A percentile compares a stretch with the other conserved stretches of the same genome.
These are phyloP conservation scores for Xenops minutus DNA, from an alignment of 2,797 vertebrate species.

Conservation along the genomic window DNA sequence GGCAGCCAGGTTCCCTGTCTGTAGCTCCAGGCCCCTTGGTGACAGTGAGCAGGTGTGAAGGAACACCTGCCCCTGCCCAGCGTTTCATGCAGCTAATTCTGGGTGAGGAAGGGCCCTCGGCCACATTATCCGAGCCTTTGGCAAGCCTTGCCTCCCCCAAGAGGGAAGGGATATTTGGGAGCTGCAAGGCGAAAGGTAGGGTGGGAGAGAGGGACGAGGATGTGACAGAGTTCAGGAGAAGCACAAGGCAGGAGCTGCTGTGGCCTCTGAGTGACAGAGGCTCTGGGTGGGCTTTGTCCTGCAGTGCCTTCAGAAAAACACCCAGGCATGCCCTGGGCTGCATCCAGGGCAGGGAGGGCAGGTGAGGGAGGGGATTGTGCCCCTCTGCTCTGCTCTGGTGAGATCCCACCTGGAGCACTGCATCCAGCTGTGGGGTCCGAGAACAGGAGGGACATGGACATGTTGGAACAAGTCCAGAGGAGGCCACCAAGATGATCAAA, in stretches of 20 bases:
- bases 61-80: no score
- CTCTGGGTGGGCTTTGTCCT: background rate
- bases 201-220: no score
- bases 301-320: background rate
- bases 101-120: fast-evolving
- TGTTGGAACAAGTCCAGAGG: fast-evolving
- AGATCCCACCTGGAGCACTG: background rate
- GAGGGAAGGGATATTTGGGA: background rate
- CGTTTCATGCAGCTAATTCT: background rate
- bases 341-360: background rate
- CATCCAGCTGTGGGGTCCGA: background rate
- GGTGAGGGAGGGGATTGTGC: background rate
- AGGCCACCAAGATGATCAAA: fast-evolving
- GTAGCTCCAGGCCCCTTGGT: no score
- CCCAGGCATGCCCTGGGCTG: background rate
- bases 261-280: background rate
- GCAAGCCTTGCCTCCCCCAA: background rate
- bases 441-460: background rate
- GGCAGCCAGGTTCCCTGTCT: background rate
- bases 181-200: background rate
- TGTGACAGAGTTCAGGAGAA: background rate
- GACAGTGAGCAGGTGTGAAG: background rate
- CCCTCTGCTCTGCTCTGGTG: background rate
- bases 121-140: fast-evolving
- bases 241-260: background rate